These are phyloP conservation scores for Adelphocoris suturalis DNA, from an alignment of 2,888 invertebrate genomes.

Conservation along the genomic window DNA sequence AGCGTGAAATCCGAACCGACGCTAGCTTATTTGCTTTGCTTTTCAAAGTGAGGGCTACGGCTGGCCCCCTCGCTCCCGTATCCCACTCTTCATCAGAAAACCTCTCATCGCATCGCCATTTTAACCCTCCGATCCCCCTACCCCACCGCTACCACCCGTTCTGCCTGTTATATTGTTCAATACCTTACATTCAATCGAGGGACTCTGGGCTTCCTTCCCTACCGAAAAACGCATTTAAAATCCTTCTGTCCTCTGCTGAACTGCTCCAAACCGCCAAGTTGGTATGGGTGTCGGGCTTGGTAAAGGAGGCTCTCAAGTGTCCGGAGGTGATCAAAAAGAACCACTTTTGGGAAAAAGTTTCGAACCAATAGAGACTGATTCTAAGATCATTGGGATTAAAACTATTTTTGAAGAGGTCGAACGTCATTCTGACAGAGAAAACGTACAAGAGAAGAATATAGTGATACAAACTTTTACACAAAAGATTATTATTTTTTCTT, in stretches of 20 bases:
- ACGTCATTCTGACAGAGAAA: too few relatives aligned
- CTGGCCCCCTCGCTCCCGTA: constrained; percentile 1
- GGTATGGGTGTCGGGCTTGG: too few relatives aligned
- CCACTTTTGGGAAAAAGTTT: too few relatives aligned
- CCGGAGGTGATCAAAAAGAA: too few relatives aligned
- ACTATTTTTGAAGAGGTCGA: too few relatives aligned
- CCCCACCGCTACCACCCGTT: not conserved
- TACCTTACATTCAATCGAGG: constrained; percentile 60
- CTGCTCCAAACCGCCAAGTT: too few relatives aligned
- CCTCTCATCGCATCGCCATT: constrained; percentile 53
- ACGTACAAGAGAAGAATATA: too few relatives aligned
- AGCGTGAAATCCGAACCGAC: constrained; percentile 71
- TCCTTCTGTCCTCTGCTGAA: not conserved
- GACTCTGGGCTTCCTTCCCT: not conserved
- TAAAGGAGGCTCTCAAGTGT: too few relatives aligned
- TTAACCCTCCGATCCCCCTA: constrained; percentile 12
- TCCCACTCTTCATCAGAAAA: constrained; percentile 39
- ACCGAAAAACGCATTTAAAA: constrained; percentile 7
- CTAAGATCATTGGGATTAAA: too few relatives aligned
- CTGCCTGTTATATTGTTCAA: constrained; percentile 54
- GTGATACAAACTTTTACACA: too few relatives aligned
- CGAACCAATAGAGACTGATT: too few relatives aligned
- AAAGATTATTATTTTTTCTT: too few relatives aligned
- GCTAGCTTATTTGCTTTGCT: constrained; percentile 68
- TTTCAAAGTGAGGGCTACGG: constrained; percentile 65